Base-by-base conservation (phyloP, 2,888 invertebrate genomes). In the Linyphia triangularis region DNA sequence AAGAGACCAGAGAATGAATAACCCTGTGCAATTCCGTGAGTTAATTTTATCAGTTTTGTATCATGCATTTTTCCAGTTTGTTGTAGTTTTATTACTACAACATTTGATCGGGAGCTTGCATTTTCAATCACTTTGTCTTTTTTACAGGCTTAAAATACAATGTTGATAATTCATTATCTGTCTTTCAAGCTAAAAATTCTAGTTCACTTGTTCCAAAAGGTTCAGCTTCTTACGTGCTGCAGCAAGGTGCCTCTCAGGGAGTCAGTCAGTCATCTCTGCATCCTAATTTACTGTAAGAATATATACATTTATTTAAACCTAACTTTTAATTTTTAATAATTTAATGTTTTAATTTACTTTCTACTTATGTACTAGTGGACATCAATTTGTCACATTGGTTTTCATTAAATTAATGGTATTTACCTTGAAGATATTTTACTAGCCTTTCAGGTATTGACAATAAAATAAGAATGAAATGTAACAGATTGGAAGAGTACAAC, bases 1-100 rank as follows among this genome's bases (percentile, higher is more conserved):
- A 96, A 96, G 92, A 75, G 81, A 81, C 37, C 61, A 72, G 7
- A 51, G 40, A 22, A 19, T 77, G 51, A n/a, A 28, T 24, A 73
- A 86, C 75, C 65, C 63, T 22, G 51, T 72, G 3, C 84, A 67
- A 57, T 63, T 33, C 65, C 33, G 85, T 85, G 72, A 85, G 85
- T 78, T 43, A 70, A 30, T 7, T 10, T n/a, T 40, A 13, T 0
- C 40, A 10, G 7, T 40, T 40, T 40, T 13, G 9, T 10, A 40
- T 40, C 1, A 40, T 40, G 7, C 40, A 40, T 40, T 13, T 13
- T 40, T 10, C 7, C 7, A 40, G 7, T 40, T 40, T 40, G n/a
- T n/a, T n/a, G n/a, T n/a, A n/a, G n/a, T n/a, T n/a, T n/a, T n/a
- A n/a, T n/a, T n/a, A n/a, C n/a, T n/a, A n/a, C n/a, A n/a, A n/a